These are phyloP conservation scores for Melanocharis versteri DNA, from an alignment of 2,113 vertebrate species.

Conservation along the genomic window DNA sequence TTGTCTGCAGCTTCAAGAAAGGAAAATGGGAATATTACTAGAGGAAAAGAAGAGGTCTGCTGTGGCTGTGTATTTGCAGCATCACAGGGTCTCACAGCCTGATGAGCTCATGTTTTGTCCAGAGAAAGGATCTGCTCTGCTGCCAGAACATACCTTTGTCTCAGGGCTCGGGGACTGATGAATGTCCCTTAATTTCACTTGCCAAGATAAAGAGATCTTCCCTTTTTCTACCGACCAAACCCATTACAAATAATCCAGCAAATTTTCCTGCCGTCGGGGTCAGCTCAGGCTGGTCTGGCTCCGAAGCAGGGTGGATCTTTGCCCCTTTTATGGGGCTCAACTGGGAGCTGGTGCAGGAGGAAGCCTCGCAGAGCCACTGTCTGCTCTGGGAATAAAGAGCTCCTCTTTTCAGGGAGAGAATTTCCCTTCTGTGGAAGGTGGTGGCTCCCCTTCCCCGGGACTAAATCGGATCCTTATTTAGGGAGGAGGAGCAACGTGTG, in stretches of 20 bases:
- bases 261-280: background rate
- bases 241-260: background rate
- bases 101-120: background rate
- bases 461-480: slow-evolving; percentile 29
- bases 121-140: background rate
- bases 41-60: background rate
- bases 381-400: slow-evolving; percentile 21
- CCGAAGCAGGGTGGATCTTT: background rate
- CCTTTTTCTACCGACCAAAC: background rate
- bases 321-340: background rate
- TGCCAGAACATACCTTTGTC: background rate
- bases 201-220: background rate
- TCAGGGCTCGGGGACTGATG: background rate
- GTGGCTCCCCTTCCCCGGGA: background rate
- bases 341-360: background rate
- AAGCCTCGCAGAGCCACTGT: background rate
- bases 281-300: slow-evolving; percentile 24
- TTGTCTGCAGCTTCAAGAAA: background rate
- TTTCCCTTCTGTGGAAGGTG: slow-evolving; percentile 14
- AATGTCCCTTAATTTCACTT: background rate
- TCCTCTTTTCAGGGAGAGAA: slow-evolving; percentile 38
- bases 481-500: background rate
- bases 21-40: background rate
- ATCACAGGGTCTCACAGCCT: background rate
- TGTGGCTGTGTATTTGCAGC: background rate